A percentile compares a stretch with the other conserved stretches of the same genome.
Conservation (phyloP, 37 sponge, comb jelly and placozoan genomes). For the Theonella swinhoei region DNA sequence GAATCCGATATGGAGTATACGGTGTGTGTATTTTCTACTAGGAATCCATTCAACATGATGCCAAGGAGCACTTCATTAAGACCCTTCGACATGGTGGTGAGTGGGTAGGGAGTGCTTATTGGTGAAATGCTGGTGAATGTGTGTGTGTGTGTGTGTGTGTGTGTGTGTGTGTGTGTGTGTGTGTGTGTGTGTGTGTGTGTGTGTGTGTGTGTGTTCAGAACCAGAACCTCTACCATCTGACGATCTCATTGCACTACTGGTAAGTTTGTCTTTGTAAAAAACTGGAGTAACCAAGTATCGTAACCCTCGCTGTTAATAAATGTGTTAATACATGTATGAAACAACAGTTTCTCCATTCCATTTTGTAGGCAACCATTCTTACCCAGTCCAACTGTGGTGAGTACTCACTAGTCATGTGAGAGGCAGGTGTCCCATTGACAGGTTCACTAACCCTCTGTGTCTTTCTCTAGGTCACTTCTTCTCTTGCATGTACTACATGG, state of each 20-base stretch:
- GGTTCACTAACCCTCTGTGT: too few relatives aligned
- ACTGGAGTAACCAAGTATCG: too few relatives aligned
- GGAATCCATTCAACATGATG: slow-evolving; percentile 54
- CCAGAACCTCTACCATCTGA: slow-evolving; percentile 57
- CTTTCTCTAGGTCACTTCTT: slow-evolving; percentile 24
- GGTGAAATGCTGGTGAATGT: too few relatives aligned
- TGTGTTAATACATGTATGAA: not conserved
- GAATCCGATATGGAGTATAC: too few relatives aligned
- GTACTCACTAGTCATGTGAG: not conserved
- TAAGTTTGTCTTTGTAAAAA: too few relatives aligned
- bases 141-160: too few relatives aligned
- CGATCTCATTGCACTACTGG: slow-evolving; percentile 64
- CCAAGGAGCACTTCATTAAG: slow-evolving; percentile 19
- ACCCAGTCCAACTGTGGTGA: slow-evolving; percentile 13
- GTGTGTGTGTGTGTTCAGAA: slow-evolving; percentile 16
- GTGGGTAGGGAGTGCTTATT: too few relatives aligned
- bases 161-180: too few relatives aligned
- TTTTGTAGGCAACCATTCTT: slow-evolving; percentile 52
- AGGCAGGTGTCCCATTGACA: too few relatives aligned
- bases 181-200: too few relatives aligned
- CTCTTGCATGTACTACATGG: slow-evolving; percentile 54
- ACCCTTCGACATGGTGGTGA: slow-evolving; percentile 58
- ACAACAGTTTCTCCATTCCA: not conserved
- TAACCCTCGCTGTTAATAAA: too few relatives aligned
- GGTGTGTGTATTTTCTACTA: too few relatives aligned